These are phyloP conservation scores for Magallana nippona DNA, from an alignment of 2,888 invertebrate species.

Conservation along the genomic window DNA sequence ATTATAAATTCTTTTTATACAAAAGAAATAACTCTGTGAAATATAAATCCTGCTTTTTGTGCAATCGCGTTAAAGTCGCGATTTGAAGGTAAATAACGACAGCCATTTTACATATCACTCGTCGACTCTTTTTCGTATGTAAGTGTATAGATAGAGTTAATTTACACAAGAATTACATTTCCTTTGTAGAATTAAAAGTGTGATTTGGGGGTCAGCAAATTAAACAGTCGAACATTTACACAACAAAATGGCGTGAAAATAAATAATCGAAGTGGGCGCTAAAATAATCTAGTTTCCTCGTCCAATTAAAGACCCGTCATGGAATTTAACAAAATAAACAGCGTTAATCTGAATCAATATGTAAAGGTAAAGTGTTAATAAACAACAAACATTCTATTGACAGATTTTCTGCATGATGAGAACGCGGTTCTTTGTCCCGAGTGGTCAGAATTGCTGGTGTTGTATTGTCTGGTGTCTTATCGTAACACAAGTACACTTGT, in stretches of 20 bases:
- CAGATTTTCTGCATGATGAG: slow-evolving; percentile 29
- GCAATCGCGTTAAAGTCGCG: slow-evolving; percentile 7
- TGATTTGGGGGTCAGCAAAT: slow-evolving; percentile 30
- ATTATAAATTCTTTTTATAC: slow-evolving; percentile 11
- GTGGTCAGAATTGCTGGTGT: background rate
- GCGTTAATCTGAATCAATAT: slow-evolving; percentile 16
- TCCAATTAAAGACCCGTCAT: slow-evolving; percentile 20
- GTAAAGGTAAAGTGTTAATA: slow-evolving; percentile 26
- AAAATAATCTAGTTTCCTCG: slow-evolving; percentile 25
- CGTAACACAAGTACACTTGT: slow-evolving; percentile 18
- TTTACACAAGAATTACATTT: slow-evolving; percentile 26
- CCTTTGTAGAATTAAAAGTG: slow-evolving; percentile 23
- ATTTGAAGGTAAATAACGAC: background rate
- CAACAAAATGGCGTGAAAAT: slow-evolving; percentile 33
- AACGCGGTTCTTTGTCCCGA: background rate
- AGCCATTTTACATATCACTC: slow-evolving; percentile 18
- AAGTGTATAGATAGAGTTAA: slow-evolving; percentile 24
- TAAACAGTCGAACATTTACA: slow-evolving; percentile 21
- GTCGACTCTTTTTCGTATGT: slow-evolving; percentile 2
- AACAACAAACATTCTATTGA: slow-evolving; percentile 25
- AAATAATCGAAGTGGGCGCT: slow-evolving; percentile 28
- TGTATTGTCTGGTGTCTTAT: slow-evolving; percentile 1
- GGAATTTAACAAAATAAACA: slow-evolving; percentile 32
- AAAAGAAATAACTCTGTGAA: slow-evolving; percentile 14
- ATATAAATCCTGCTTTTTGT: slow-evolving; percentile 23